These are phyloP conservation scores for Lasioglossum marginatum DNA, from an alignment of 2,888 invertebrate species.

Conservation along the genomic window DNA sequence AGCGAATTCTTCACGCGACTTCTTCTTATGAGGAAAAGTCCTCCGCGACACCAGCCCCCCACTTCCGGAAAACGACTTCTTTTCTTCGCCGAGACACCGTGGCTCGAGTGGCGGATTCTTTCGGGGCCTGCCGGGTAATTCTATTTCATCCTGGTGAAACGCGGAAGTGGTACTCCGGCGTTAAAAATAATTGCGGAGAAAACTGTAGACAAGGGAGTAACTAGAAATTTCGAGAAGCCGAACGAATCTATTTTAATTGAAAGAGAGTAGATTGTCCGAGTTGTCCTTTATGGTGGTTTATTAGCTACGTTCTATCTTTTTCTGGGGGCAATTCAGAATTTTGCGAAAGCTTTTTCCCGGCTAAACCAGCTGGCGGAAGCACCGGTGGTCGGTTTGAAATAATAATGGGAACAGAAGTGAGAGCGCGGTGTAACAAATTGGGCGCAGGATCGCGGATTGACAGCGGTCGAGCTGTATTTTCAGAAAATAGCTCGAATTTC, in stretches of 20 bases:
- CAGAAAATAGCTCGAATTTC: background rate
- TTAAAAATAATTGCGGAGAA: background rate
- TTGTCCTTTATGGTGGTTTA: background rate
- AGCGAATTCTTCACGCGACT: slow-evolving; percentile 65
- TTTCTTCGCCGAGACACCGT: slow-evolving; percentile 46
- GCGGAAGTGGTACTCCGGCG: background rate
- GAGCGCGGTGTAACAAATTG: background rate
- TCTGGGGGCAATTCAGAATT: background rate
- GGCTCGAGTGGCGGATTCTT: slow-evolving; percentile 22
- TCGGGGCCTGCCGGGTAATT: slow-evolving; percentile 4
- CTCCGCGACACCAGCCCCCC: slow-evolving; percentile 5
- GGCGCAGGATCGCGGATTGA: background rate
- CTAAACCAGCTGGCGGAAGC: background rate
- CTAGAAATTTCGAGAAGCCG: background rate
- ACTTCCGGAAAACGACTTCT: slow-evolving; percentile 28
- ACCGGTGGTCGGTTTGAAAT: background rate
- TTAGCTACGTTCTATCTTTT: background rate
- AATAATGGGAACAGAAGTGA: slow-evolving; percentile 3
- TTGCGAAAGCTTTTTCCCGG: background rate
- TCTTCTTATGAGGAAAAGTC: slow-evolving; percentile 29
- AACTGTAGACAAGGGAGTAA: background rate
- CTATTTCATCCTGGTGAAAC: background rate
- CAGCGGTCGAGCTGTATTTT: slow-evolving; percentile 8
- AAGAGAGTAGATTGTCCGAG: background rate
- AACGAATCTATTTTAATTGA: no score